Evolutionary conservation across 2,797 vertebrate genomes (phyloP).

Genomic region (Xenentodon cancila): DNA sequence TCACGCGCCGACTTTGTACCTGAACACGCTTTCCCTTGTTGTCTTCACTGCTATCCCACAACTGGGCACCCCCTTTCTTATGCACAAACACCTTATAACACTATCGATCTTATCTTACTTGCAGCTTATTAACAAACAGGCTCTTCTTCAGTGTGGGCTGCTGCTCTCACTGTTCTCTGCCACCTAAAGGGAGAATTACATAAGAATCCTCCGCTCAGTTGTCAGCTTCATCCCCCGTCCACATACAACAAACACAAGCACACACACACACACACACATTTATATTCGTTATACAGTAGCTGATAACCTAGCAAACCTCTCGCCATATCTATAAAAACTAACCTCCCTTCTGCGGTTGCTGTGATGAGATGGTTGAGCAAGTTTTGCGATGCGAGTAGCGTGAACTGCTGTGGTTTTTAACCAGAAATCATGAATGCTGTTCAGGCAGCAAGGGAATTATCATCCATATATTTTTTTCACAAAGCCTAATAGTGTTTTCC

Average conservation of each 20-base stretch:
- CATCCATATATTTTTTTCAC: conserved; percentile 42
- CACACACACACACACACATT: conserved; percentile 19
- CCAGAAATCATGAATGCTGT: conserved; percentile 39
- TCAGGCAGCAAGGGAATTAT: conserved; percentile 31
- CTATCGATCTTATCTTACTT: conserved; percentile 73
- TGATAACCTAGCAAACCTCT: conserved; percentile 76
- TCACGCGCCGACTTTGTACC: conserved; percentile 5
- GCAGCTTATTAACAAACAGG: conserved; percentile 77
- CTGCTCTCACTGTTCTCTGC: conserved; percentile 79
- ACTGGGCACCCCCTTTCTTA: conserved; percentile 28
- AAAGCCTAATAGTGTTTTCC: conserved; percentile 27
- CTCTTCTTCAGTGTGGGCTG: conserved; percentile 83
- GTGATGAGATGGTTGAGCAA: conserved; percentile 73
- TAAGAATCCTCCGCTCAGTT: conserved; percentile 84
- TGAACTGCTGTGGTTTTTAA: conserved; percentile 51
- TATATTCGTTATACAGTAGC: conserved; percentile 60
- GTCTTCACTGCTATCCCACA: conserved; percentile 12
- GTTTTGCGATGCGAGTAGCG: conserved; percentile 59
- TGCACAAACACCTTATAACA: conserved; percentile 57
- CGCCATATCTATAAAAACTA: conserved; percentile 80
- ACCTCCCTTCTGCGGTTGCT: conserved; percentile 71
- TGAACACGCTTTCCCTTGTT: conserved; percentile 13
- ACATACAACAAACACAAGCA: conserved; percentile 66
- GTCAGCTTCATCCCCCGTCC: conserved; percentile 80
- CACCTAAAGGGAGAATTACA: conserved; percentile 84